phyloP scores from a whole-genome alignment of 2,113 vertebrate genomes.

The Odobenus rosmarus region DNA sequence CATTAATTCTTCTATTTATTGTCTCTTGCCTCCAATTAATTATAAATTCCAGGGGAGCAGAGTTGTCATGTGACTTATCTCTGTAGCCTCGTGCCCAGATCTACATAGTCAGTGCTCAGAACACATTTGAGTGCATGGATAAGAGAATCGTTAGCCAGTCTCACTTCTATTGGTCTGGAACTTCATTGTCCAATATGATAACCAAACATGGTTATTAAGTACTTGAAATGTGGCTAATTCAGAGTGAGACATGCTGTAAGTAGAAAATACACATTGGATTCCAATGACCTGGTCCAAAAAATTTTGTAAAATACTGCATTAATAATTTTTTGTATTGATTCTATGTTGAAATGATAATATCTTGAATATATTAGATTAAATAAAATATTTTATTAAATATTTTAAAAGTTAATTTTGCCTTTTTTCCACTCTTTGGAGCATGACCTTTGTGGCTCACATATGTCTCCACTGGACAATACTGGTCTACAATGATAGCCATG shows the following conservation, averaged over 20 bases:
- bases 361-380: neutral
- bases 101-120: neutral
- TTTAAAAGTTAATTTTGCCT: neutral
- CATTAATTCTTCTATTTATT: neutral
- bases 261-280: neutral
- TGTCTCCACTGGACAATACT: neutral
- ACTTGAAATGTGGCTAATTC: neutral
- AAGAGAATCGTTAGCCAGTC: neutral
- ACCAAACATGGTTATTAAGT: neutral
- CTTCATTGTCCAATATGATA: neutral
- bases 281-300: neutral
- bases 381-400: constrained; percentile 1
- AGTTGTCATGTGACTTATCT: neutral
- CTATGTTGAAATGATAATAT: neutral
- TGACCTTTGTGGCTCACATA: neutral
- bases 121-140: neutral
- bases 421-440: neutral
- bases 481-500: neutral
- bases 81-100: neutral
- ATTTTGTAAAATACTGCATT: neutral
- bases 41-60: neutral
- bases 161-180: neutral
- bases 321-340: neutral
- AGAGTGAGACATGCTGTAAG: neutral
- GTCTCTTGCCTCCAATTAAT: neutral